Base-by-base conservation (phyloP, 2,797 vertebrate species). In the Dromococcyx pavoninus region DNA sequence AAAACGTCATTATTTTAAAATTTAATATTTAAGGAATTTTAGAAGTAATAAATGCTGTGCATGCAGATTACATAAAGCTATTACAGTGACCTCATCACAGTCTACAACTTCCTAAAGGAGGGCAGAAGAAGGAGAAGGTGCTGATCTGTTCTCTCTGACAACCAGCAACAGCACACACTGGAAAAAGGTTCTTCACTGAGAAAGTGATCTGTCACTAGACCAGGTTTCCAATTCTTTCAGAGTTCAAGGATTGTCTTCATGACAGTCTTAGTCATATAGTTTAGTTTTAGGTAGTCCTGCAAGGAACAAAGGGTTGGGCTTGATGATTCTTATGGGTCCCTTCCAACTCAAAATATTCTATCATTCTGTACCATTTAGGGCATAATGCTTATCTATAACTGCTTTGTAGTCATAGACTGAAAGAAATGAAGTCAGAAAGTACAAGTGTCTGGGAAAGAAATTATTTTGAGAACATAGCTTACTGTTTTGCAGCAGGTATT, bases 281-380 rank as follows among this genome's bases (percentile, higher is more conserved):
- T 67, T 30, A 25, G 9, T 54, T 35, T 24, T 60, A 51, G 23
- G 4, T 11, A 5, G 19, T n/a, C 22, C 50, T 82, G 44, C 1
- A 7, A 75, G 30, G 22, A 60, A 54, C n/a, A 48, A 28, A 22
- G n/a, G 41, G 10, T 15, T 73, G 32, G 21, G 7, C 27, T 76
- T 12, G 2, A 7, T 39, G 39, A 28, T 73, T 50, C 25, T 62
- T 41, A 3, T 9, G 32, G 18, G 16, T 18, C 64, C 27, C 9
- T n/a, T 79, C 21, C 22, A 33, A 7, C 2, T 2, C 0, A 2
- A 62, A 80, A 17, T 28, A 14, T 7, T 81, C 13, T 64, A 0
- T n/a, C n/a, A 57, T 77, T 70, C 53, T 39, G 17, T 77, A 15
- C 15, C 4, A 25, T 53, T 87, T 77, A 56, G 35, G 13, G 24